Evolutionary conservation across 2,888 invertebrate species (phyloP), one percentile per base, ranked within the genome.

Genomic region (Molorchus minor): DNA sequence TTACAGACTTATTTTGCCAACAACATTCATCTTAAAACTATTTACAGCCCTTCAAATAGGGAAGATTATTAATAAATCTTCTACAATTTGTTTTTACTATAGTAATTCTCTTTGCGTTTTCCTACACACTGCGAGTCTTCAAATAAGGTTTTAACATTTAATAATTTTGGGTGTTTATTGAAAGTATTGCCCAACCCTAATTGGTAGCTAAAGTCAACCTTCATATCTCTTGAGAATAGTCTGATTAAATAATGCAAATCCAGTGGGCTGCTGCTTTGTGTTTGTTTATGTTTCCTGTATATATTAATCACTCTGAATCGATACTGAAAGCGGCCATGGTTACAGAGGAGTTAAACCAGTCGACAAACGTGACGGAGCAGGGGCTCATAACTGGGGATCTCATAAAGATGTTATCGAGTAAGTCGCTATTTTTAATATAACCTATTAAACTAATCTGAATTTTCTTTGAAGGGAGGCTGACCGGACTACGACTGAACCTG

Each of bases 331-430:
- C 79, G 82, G 81, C 79, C 80, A 80, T 82, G 80, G 78, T 84
- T 84, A 79, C 82, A 87, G 87, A 77, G 96, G 96, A 75, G 90
- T 96, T 66, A 96, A 96, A 83, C 88, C 95, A 65, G 87, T 94
- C 72, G 96, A 96, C 81, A 97, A 97, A 83, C 91, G 93, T 70
- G 96, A 97, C 75, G 97, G 96, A 72, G 92, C 89, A 80, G 97
- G 96, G 68, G 90, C 95, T 69, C 94, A 94, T 81, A 97, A 97
- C 84, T 97, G 97, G 96, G 96, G 96, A 72, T 93, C 92, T 67
- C 87, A 93, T 74, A 93, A 93, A 82, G 96, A 96, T 80, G 93
- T 95, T 73, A 88, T 95, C 74, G 94, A 91, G 85, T 87, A 83
- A 85, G 86, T 77, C 58, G 15, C 51, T 56, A 43, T 13, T 16